These are phyloP conservation scores for Drosophila anomelani DNA, from an alignment of 2,888 invertebrate species.

Conservation along the genomic window DNA sequence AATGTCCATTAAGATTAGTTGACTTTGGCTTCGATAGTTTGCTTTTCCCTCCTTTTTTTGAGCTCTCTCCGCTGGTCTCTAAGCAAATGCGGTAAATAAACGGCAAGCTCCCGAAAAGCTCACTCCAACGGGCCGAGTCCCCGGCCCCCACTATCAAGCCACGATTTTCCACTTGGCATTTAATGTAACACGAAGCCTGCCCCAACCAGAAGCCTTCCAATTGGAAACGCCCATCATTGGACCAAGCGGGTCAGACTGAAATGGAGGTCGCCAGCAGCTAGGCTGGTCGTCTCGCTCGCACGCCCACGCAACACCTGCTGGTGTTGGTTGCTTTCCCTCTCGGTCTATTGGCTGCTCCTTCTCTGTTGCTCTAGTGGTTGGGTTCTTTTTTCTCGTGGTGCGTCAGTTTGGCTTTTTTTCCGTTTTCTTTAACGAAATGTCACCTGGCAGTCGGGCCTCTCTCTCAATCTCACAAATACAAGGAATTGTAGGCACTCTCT, in stretches of 20 bases:
- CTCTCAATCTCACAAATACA: constrained; percentile 47
- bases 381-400: constrained; percentile 53
- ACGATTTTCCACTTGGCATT: constrained; percentile 33
- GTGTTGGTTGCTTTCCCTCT: constrained; percentile 15
- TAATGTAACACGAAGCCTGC: constrained; percentile 57
- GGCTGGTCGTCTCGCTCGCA: constrained; percentile 37
- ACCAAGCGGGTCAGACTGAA: constrained; percentile 20
- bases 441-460: constrained; percentile 61
- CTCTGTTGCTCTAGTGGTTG: constrained; percentile 45
- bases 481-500: constrained; percentile 39
- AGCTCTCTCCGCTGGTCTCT: constrained; percentile 37
- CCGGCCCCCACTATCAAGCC: constrained; percentile 13
- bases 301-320: constrained; percentile 44
- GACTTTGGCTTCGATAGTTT: constrained; percentile 78
- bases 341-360: background rate
- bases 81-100: constrained; percentile 69
- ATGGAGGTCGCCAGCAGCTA: constrained; percentile 16
- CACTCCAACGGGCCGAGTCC: constrained; percentile 21
- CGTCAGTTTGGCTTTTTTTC: constrained; percentile 51
- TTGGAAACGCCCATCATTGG: constrained; percentile 73
- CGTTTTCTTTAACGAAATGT: constrained; percentile 57
- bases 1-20: constrained; percentile 79
- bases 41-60: constrained; percentile 29
- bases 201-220: constrained; percentile 75
- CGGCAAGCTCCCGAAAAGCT: constrained; percentile 46